Conservation (phyloP, 1,140 invertebrate species). For the Sarcophaga peregrina region DNA sequence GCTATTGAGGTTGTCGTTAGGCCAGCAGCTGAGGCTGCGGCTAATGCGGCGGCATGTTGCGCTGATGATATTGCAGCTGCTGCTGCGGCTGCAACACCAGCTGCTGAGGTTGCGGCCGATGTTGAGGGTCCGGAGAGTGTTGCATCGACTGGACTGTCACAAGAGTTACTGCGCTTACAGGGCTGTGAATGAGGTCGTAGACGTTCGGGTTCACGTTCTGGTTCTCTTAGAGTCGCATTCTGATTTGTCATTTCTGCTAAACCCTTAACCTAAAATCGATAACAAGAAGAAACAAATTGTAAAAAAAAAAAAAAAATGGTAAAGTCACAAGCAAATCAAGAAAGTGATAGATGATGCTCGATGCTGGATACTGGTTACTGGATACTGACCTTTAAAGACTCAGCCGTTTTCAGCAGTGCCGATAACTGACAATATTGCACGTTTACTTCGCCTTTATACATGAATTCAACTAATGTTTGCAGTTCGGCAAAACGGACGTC, state of each 20-base stretch:
- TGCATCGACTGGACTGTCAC: slow-evolving; percentile 48
- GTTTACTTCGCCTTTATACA: slow-evolving; percentile 96
- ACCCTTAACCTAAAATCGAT: slow-evolving; percentile 76
- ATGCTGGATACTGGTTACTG: neutral
- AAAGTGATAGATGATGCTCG: neutral
- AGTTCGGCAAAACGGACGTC: slow-evolving; percentile 91
- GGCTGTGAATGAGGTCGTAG: slow-evolving; percentile 63
- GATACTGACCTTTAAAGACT: slow-evolving; percentile 81
- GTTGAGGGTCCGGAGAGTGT: slow-evolving; percentile 46
- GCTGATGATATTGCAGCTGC: slow-evolving; percentile 48
- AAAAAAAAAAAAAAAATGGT: neutral
- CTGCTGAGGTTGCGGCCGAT: slow-evolving; percentile 45
- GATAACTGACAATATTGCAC: slow-evolving; percentile 92
- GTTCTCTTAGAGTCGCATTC: slow-evolving; percentile 70
- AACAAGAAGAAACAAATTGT: slow-evolving; percentile 3
- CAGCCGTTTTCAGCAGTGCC: slow-evolving; percentile 90
- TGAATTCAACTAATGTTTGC: slow-evolving; percentile 92
- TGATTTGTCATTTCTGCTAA: slow-evolving; percentile 90
- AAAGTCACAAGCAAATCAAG: neutral
- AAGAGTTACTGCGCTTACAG: slow-evolving; percentile 46
- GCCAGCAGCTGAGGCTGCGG: slow-evolving; percentile 48
- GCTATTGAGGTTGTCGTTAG: slow-evolving; percentile 38
- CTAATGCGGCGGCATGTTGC: slow-evolving; percentile 42
- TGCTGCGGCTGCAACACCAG: slow-evolving; percentile 53
- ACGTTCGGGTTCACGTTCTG: slow-evolving; percentile 65